A percentile compares a stretch with the other conserved stretches of the same genome.
phyloP scores from a whole-genome alignment of 1,140 invertebrate genomes.

The Frieseomelitta varia region DNA sequence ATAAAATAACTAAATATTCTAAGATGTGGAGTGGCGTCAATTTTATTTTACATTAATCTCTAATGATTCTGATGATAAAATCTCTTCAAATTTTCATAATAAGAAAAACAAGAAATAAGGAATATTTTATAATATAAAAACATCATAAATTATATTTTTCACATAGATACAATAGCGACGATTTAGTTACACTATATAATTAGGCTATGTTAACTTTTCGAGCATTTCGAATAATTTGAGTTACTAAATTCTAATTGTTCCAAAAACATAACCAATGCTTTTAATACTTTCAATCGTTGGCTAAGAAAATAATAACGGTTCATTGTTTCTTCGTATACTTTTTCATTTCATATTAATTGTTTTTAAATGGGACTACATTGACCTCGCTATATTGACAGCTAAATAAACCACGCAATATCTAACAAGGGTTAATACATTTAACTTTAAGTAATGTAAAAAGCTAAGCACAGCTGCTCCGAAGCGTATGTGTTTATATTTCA shows the following conservation, averaged over 20 bases:
- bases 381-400: background rate
- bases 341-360: background rate
- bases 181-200: background rate
- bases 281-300: background rate
- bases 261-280: no score
- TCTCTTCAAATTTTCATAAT: background rate
- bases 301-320: background rate
- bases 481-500: background rate
- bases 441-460: background rate
- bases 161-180: no score
- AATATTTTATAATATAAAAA: no score
- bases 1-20: no score
- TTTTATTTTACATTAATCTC: no score
- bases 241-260: no score
- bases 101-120: background rate
- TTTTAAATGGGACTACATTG: background rate
- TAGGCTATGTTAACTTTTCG: background rate
- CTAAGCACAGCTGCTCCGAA: background rate
- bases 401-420: background rate
- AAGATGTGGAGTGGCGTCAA: no score
- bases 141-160: no score
- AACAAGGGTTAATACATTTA: constrained; percentile 3
- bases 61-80: no score
- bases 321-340: background rate
- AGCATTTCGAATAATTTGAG: no score